A percentile compares a stretch with the other conserved stretches of the same genome.
phyloP scores from a whole-genome alignment of 2,113 vertebrate genomes.

The Rhabdornis inornatus region DNA sequence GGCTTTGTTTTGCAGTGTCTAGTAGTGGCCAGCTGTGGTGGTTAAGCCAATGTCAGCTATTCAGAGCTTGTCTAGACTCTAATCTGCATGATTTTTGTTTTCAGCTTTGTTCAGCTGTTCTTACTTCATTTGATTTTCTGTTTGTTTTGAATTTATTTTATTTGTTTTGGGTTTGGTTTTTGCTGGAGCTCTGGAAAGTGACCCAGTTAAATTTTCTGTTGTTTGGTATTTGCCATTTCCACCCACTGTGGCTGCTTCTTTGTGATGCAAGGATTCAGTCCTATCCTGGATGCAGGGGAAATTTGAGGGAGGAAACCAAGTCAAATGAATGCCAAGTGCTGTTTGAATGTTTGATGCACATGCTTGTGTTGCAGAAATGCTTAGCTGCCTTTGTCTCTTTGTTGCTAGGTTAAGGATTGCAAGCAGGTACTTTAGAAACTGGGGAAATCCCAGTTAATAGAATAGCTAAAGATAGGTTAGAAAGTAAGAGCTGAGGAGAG shows the following conservation, averaged over 20 bases:
- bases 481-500: neutral
- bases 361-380: neutral
- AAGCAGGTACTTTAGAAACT: neutral
- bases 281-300: neutral
- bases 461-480: neutral
- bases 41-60: neutral
- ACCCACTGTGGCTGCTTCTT: neutral
- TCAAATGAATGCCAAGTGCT: neutral
- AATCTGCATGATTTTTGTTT: neutral
- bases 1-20: neutral
- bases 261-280: neutral
- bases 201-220: neutral
- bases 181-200: neutral
- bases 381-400: neutral
- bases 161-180: neutral
- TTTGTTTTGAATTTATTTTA: neutral
- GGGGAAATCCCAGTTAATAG: neutral
- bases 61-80: neutral
- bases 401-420: neutral
- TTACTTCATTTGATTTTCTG: neutral
- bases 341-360: neutral
- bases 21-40: neutral
- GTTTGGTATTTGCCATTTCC: neutral
- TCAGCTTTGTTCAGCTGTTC: conserved; percentile 5
- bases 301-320: neutral